Evolutionary conservation across 2,797 vertebrate species (phyloP).

Genomic region (Philypnodon macrostomus): DNA sequence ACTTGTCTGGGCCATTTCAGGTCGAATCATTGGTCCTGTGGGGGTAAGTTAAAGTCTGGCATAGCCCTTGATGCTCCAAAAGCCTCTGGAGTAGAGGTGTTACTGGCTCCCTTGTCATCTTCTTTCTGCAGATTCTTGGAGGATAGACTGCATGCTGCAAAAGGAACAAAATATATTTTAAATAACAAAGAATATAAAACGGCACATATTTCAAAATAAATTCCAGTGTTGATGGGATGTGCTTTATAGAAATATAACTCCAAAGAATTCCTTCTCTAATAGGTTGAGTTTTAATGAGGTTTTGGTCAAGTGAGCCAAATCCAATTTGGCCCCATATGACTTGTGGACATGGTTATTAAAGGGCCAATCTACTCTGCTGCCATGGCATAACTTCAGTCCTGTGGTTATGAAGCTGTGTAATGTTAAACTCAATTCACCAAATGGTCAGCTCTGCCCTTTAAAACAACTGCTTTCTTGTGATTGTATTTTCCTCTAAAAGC

Average conservation of each 20-base stretch:
- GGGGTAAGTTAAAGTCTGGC: constrained; percentile 48
- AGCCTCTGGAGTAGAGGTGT: constrained; percentile 26
- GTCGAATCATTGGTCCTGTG: constrained; percentile 42
- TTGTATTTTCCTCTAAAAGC: constrained; percentile 45
- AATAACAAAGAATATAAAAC: no score
- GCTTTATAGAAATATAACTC: constrained; percentile 63
- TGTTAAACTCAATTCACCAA: constrained; percentile 58
- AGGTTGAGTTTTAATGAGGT: constrained; percentile 72
- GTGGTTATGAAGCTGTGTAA: constrained; percentile 44
- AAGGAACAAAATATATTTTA: constrained; percentile 17
- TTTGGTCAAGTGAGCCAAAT: constrained; percentile 75
- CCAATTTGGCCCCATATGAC: constrained; percentile 68
- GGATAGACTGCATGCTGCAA: constrained; percentile 62
- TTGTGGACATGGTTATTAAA: constrained; percentile 69
- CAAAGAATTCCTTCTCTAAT: constrained; percentile 56
- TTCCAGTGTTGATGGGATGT: constrained; percentile 21
- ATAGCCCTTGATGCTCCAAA: constrained; percentile 27
- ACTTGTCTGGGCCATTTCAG: constrained; percentile 35
- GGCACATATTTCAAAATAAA: no score
- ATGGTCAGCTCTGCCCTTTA: constrained; percentile 38
- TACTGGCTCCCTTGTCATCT: constrained; percentile 39
- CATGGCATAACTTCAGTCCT: constrained; percentile 48
- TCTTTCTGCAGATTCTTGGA: constrained; percentile 58
- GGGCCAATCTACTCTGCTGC: constrained; percentile 62
- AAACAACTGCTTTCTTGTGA: constrained; percentile 37